Conservation (phyloP, 1,140 invertebrate genomes). For the Camponotus floridanus region DNA sequence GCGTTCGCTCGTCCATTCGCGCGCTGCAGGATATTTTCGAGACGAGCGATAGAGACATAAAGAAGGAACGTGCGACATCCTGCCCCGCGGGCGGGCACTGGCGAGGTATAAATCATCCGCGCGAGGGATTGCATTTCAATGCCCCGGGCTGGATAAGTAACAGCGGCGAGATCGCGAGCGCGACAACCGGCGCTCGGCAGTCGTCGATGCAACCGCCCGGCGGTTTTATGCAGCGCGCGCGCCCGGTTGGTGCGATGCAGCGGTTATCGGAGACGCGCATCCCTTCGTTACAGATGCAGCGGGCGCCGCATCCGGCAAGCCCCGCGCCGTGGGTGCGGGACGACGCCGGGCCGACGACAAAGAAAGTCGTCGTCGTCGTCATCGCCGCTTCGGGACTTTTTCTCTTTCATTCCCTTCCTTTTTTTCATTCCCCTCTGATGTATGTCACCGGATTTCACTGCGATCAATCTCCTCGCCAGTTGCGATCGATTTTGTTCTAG, state of each 20-base stretch:
- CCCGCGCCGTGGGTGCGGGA: constrained; percentile 57
- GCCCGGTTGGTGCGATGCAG: constrained; percentile 28
- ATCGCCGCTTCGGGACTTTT: constrained; percentile 12
- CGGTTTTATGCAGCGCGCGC: constrained; percentile 71
- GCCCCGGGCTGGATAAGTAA: constrained; percentile 74
- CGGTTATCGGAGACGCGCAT: constrained; percentile 69
- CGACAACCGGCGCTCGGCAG: constrained; percentile 41
- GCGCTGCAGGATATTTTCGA: constrained; percentile 78
- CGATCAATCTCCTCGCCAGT: not conserved
- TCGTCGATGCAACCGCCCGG: constrained; percentile 8
- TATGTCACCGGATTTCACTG: constrained; percentile 52
- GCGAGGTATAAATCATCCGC: constrained; percentile 83
- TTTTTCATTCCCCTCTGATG: constrained; percentile 44
- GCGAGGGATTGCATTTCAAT: constrained; percentile 85
- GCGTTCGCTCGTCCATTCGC: not conserved
- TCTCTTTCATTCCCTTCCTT: constrained; percentile 8
- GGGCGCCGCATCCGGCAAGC: constrained; percentile 83
- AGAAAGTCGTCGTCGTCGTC: constrained; percentile 29
- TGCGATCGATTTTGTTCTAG: not conserved
- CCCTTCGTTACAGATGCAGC: constrained; percentile 84
- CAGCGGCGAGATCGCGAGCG: constrained; percentile 53
- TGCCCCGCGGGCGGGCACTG: constrained; percentile 82
- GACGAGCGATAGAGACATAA: constrained; percentile 81
- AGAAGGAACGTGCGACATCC: constrained; percentile 83
- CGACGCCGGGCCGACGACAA: constrained; percentile 60